These are phyloP conservation scores for Drosophila bipectinata DNA, from an alignment of 1,140 invertebrate genomes.

Conservation along the genomic window DNA sequence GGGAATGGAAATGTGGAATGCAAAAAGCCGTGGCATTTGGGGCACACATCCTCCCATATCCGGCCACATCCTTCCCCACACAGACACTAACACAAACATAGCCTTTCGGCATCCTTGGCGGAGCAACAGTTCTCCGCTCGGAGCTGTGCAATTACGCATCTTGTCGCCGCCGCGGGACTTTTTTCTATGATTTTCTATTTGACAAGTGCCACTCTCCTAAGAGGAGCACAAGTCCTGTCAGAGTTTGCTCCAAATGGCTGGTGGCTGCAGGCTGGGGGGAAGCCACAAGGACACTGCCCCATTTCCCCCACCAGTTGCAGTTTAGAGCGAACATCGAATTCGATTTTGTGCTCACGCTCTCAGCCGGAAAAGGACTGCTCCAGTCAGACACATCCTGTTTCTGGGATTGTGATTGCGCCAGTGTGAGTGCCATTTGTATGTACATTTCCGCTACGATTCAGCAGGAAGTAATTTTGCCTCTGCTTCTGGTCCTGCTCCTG, in stretches of 20 bases:
- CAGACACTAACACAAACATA: constrained; percentile 9
- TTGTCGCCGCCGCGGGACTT: constrained; percentile 70
- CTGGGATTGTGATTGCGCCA: constrained; percentile 39
- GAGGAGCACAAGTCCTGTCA: constrained; percentile 17
- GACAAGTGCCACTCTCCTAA: constrained; percentile 65
- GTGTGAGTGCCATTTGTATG: constrained; percentile 73
- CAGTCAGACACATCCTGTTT: constrained; percentile 50
- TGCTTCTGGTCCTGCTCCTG: constrained; percentile 10
- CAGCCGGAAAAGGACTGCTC: constrained; percentile 41
- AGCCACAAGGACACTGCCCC: constrained; percentile 5
- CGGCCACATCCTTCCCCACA: constrained; percentile 46
- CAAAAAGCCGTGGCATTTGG: constrained; percentile 34
- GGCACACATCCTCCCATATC: constrained; percentile 51
- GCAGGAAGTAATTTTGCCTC: constrained; percentile 77
- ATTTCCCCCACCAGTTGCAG: neutral
- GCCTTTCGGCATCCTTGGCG: constrained; percentile 46
- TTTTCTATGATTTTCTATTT: constrained; percentile 81
- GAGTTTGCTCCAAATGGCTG: neutral
- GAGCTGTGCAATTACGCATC: constrained; percentile 76
- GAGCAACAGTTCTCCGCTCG: constrained; percentile 57
- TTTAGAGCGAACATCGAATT: constrained; percentile 17
- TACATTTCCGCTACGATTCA: constrained; percentile 78
- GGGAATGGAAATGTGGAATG: constrained; percentile 24
- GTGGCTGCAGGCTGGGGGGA: neutral
- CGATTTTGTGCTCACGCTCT: constrained; percentile 46